A percentile compares a stretch with the other conserved stretches of the same genome.
These are phyloP conservation scores for Cylloceria caligata DNA, from an alignment of 2,888 invertebrate genomes.

Conservation along the genomic window DNA sequence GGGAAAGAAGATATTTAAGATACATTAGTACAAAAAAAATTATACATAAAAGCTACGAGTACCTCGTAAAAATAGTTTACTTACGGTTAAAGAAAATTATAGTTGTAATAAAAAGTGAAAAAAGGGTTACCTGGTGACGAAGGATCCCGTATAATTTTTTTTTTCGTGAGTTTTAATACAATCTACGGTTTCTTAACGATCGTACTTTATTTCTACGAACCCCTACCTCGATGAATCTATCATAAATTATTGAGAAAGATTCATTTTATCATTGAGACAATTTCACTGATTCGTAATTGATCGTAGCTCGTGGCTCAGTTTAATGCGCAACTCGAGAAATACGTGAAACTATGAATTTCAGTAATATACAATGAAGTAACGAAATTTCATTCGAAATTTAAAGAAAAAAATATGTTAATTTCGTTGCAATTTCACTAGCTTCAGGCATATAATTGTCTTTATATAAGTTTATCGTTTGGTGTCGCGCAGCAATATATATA, in stretches of 20 bases:
- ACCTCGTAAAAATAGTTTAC: constrained; percentile 12
- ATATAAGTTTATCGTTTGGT: constrained; percentile 32
- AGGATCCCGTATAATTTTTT: constrained; percentile 42
- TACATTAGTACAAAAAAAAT: background rate
- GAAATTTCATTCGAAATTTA: constrained; percentile 15
- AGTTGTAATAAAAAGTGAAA: constrained; percentile 61
- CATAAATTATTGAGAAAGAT: background rate
- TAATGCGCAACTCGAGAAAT: constrained; percentile 1
- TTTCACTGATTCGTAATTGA: background rate
- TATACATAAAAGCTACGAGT: constrained; percentile 3
- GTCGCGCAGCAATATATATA: background rate
- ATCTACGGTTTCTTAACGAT: background rate
- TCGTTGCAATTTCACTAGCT: constrained; percentile 7
- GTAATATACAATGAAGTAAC: constrained; percentile 4
- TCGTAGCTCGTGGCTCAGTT: background rate
- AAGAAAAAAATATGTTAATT: constrained; percentile 17
- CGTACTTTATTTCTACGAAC: too few species aligned
- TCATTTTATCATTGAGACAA: background rate
- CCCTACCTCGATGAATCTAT: background rate
- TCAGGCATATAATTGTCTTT: constrained; percentile 21
- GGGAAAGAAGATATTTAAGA: background rate
- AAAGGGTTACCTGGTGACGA: constrained; percentile 57
- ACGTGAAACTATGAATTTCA: background rate
- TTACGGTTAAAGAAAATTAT: constrained; percentile 48
- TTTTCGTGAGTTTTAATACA: background rate